Evolutionary conservation across 2,888 invertebrate genomes (phyloP), one percentile per base, ranked within the genome.

Genomic region (Sphecodes monilicornis): DNA sequence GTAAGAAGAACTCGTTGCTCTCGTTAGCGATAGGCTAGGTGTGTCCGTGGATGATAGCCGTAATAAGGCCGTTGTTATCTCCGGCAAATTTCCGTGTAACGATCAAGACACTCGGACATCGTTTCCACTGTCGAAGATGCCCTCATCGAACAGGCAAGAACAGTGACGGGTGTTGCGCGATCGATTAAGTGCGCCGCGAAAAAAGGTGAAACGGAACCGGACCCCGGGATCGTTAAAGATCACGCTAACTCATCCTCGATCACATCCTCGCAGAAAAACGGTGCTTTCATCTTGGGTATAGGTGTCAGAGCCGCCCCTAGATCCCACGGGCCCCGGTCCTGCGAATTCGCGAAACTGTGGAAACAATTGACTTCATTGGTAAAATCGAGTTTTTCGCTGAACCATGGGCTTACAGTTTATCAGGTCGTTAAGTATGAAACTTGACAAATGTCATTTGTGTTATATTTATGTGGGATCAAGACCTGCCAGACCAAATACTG

Each of bases 161-260:
- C 75, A 75, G 32, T 57, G 75, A 82, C 79, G 66, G 74, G 82
- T 71, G 79, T 54, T 71, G 66, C 54, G 22, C 41, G 79, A 79
- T 82, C 79, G 82, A 82, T 82, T 78, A 82, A 75, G 57, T 41
- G 75, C 74, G 54, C 75, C 57, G 43, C 26, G n/a, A 50, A 82
- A 78, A 66, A 82, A 79, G 18, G n/a, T 69, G 29, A 36, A 75
- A 78, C 73, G 78, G 74, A 81, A 75, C 84, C 57, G 26, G 26
- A 26, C 50, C 13, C 29, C 57, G 26, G 57, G 57, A 57, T 57
- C 57, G 57, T 57, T 57, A 57, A 57, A 26, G 26, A 57, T 57
- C 11, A 16, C 26, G 57, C 57, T 16, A 29, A 57, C 57, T 57
- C 57, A 57, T 29, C 57, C 26, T 57, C 13, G 26, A 26, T 50